These are phyloP conservation scores for Gavia stellata DNA, from an alignment of 2,113 vertebrate species.

Conservation along the genomic window DNA sequence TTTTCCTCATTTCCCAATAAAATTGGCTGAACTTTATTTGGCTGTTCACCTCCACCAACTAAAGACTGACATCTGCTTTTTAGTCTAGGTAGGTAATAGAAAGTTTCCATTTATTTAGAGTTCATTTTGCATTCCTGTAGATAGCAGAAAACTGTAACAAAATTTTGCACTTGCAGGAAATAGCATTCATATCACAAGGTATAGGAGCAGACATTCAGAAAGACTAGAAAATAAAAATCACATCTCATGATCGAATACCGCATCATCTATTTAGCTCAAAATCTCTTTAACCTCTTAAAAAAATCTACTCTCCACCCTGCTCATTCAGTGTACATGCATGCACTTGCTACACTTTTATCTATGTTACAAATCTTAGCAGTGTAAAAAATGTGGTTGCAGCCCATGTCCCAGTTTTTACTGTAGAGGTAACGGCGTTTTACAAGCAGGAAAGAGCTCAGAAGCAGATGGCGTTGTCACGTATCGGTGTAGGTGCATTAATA, in stretches of 20 bases:
- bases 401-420: not conserved
- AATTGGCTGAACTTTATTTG: slow-evolving; percentile 62
- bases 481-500: not conserved
- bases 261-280: not conserved
- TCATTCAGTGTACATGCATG: not conserved
- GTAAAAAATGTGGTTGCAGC: not conserved
- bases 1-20: slow-evolving; percentile 56
- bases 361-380: not conserved
- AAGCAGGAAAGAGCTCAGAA: not conserved
- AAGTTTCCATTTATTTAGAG: slow-evolving; percentile 42
- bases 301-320: not conserved
- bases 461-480: not conserved
- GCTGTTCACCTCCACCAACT: slow-evolving; percentile 37
- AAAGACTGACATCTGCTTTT: slow-evolving; percentile 57
- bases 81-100: slow-evolving; percentile 10
- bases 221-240: not conserved
- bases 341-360: not conserved
- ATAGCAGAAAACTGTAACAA: not conserved
- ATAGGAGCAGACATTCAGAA: not conserved
- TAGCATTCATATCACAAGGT: not conserved
- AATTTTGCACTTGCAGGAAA: not conserved
- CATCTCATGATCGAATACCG: not conserved
- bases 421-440: not conserved
- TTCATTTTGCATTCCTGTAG: not conserved
- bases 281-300: not conserved